Percentiles rank a stretch among this genome's conserved stretches.
These are phyloP conservation scores for Phragmatobia fuliginosa DNA, from an alignment of 2,888 invertebrate species.

Conservation along the genomic window DNA sequence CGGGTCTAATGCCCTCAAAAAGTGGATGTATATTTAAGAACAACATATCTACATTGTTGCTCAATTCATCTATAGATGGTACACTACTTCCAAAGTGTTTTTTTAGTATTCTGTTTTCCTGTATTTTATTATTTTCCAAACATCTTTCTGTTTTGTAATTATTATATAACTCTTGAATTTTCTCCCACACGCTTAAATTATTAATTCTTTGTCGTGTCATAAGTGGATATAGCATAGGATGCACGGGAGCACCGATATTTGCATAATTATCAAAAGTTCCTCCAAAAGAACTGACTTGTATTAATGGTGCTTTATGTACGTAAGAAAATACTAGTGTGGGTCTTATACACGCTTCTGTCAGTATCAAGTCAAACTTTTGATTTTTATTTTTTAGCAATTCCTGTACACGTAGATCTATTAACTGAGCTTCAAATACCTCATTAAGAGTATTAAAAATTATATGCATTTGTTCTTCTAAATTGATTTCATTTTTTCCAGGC, in stretches of 20 bases:
- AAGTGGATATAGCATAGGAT: slow-evolving; percentile 57
- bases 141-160: slow-evolving; percentile 16
- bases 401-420: background rate
- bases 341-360: slow-evolving; percentile 56
- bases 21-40: slow-evolving; percentile 60
- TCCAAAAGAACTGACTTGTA: slow-evolving; percentile 63
- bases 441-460: background rate
- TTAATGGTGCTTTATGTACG: slow-evolving; percentile 61
- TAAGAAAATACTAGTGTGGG: slow-evolving; percentile 55
- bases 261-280: slow-evolving; percentile 37
- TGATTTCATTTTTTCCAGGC: background rate
- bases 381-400: slow-evolving; percentile 20
- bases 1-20: slow-evolving; percentile 59
- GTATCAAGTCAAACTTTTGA: slow-evolving; percentile 52
- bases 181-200: slow-evolving; percentile 57
- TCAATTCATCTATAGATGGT: slow-evolving; percentile 29
- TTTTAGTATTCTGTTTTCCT: slow-evolving; percentile 39
- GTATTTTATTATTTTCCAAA: slow-evolving; percentile 24
- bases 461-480: background rate
- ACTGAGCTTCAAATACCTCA: background rate
- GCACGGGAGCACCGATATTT: slow-evolving; percentile 49
- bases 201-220: slow-evolving; percentile 36
- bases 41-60: slow-evolving; percentile 55
- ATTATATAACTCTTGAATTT: slow-evolving; percentile 42
- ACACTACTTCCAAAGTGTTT: slow-evolving; percentile 48